Percentiles rank a stretch among this genome's conserved stretches.
These are phyloP conservation scores for Brachyptera risi DNA, from an alignment of 2,888 invertebrate genomes.

Conservation along the genomic window DNA sequence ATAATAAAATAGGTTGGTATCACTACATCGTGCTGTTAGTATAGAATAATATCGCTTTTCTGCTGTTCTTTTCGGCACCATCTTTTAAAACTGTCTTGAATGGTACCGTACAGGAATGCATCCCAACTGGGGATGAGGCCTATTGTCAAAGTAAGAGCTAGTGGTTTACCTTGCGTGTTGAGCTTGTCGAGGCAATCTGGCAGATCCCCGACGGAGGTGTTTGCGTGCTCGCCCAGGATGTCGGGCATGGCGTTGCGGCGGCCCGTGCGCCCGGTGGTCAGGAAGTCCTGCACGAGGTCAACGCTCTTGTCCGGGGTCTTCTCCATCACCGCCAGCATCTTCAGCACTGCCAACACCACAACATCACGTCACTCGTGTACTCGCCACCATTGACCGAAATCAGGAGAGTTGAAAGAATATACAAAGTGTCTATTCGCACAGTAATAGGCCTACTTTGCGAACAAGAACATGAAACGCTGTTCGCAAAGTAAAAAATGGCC, in stretches of 20 bases:
- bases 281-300: slow-evolving; percentile 69
- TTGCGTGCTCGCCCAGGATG: slow-evolving; percentile 68
- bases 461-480: too few relatives aligned
- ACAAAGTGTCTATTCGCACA: too few relatives aligned
- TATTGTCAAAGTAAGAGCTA: neutral
- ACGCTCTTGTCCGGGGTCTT: slow-evolving; percentile 26
- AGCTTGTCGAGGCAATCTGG: slow-evolving; percentile 70
- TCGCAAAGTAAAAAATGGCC: too few relatives aligned
- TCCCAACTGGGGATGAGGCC: too few relatives aligned
- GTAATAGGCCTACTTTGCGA: too few relatives aligned
- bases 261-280: slow-evolving; percentile 80
- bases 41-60: too few relatives aligned
- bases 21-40: too few relatives aligned
- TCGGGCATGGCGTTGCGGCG: slow-evolving; percentile 85
- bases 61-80: too few relatives aligned
- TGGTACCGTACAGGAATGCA: too few relatives aligned
- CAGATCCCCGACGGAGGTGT: slow-evolving; percentile 70
- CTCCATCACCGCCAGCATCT: slow-evolving; percentile 58
- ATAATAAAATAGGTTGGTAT: too few relatives aligned
- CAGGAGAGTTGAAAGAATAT: neutral
- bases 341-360: slow-evolving; percentile 49
- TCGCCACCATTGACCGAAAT: neutral
- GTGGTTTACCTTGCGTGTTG: slow-evolving; percentile 56
- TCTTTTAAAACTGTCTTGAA: neutral
- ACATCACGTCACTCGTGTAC: too few relatives aligned